Percentiles rank a stretch among this genome's conserved stretches.
These are phyloP conservation scores for Pachliopta kotzebuea DNA, from an alignment of 2,888 invertebrate species.

Conservation along the genomic window DNA sequence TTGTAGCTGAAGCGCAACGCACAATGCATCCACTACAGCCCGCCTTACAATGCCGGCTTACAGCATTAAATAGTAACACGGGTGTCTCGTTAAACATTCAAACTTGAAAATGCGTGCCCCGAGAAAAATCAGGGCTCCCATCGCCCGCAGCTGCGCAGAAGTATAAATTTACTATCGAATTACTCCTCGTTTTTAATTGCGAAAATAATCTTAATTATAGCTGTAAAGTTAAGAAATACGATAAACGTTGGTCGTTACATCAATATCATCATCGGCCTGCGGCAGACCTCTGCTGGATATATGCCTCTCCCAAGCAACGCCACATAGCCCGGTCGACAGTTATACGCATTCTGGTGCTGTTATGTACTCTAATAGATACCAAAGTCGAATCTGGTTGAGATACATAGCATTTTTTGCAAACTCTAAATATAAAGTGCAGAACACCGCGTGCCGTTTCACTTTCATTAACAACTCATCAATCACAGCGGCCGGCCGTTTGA, in stretches of 20 bases:
- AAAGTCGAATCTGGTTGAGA: neutral
- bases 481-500: slow-evolving; percentile 48
- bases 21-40: slow-evolving; percentile 2
- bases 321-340: too few species aligned
- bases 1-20: neutral
- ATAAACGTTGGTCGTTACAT: too few species aligned
- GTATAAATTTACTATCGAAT: too few species aligned
- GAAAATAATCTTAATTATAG: too few species aligned
- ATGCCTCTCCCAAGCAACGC: too few species aligned
- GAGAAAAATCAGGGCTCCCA: neutral
- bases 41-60: slow-evolving; percentile 2
- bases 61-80: slow-evolving; percentile 26
- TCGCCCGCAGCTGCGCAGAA: neutral
- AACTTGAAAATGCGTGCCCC: slow-evolving; percentile 20
- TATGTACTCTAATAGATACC: neutral
- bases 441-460: slow-evolving; percentile 36
- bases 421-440: neutral
- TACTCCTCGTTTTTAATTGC: too few species aligned
- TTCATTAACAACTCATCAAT: slow-evolving; percentile 51
- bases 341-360: too few species aligned
- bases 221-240: too few species aligned
- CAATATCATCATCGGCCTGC: too few species aligned
- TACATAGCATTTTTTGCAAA: neutral
- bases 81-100: slow-evolving; percentile 19
- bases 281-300: too few species aligned